Percentiles rank a stretch among this genome's conserved stretches.
phyloP scores from a whole-genome alignment of 1,140 invertebrate species.

The Sminthurides bifidus region DNA sequence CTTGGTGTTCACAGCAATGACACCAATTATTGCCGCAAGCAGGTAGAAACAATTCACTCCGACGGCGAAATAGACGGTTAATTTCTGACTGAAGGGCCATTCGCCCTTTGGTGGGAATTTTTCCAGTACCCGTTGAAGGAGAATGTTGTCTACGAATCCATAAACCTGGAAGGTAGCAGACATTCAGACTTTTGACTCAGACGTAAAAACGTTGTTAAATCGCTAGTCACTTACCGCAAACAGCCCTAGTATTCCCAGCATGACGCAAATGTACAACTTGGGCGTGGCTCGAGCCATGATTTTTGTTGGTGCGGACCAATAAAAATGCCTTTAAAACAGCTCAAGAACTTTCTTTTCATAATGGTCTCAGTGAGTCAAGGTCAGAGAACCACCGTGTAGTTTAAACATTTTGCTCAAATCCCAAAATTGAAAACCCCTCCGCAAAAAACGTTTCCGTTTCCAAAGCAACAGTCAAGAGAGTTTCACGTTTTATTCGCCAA shows the following conservation, averaged over 20 bases:
- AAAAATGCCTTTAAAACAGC: no score
- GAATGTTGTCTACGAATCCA: constrained; percentile 10
- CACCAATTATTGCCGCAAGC: not conserved
- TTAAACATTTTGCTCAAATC: no score
- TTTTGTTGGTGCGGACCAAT: no score
- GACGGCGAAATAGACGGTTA: not conserved
- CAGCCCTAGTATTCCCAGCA: not conserved
- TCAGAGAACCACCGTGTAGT: no score
- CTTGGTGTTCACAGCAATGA: not conserved
- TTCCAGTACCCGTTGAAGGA: not conserved
- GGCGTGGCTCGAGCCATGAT: no score
- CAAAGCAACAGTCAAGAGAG: no score
- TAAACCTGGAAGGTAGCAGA: constrained; percentile 11
- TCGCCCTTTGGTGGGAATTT: constrained; percentile 5
- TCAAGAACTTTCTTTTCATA: no score
- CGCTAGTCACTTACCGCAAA: not conserved
- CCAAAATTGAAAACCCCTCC: no score
- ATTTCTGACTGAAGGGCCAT: constrained; percentile 16
- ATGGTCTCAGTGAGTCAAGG: no score
- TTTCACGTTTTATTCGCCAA: no score
- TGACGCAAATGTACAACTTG: no score
- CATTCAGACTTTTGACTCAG: not conserved
- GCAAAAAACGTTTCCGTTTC: no score
- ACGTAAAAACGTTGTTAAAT: not conserved
- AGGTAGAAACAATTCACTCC: not conserved